Evolutionary conservation across 2,113 vertebrate species (phyloP), one percentile per base, ranked within the genome.

Genomic region (Ptilorrhoa leucosticta): DNA sequence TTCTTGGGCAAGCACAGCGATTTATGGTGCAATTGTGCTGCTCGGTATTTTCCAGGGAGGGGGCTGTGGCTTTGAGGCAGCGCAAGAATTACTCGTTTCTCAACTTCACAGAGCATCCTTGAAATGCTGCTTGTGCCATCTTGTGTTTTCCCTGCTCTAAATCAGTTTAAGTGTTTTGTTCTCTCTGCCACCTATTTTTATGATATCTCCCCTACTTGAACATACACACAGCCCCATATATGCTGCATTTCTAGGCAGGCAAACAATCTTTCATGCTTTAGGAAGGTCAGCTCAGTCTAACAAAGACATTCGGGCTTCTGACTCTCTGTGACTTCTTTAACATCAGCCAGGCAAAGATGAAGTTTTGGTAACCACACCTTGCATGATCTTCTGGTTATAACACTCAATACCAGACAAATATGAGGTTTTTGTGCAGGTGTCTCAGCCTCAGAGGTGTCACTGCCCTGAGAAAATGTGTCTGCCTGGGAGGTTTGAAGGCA

Each of bases 101-200:
- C 93, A 92, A 91, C 77, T 95, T 96, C 87, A 75, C 65, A 16
- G 48, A 94, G 61, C 89, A 92, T 93, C 95, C 96, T 92, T 95
- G 91, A 97, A 96, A 96, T 95, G 93, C 93, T 92, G 89, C 95
- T 97, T 97, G 91, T 97, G 96, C 94, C 96, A 96, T 96, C 96
- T 96, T 95, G 96, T 97, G 96, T 97, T 93, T 95, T 91, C 47
- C 90, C 83, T 76, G 93, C 93, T 96, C 84, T 96, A 96, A 95
- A 95, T 96, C 94, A 95, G 65, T 95, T 91, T 84, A 94, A 96
- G 86, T 91, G 95, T 31, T 96, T 95, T 95, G 91, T 96, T 97
- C 93, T 82, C 86, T 53, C 72, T 92, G 77, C 61, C 56, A 91
- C 87, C 70, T 24, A 37, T 78, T 78, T 97, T 94, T 89, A 89